Evolutionary conservation across 2,888 invertebrate species (phyloP).

Genomic region (Hyposoter dolosus): DNA sequence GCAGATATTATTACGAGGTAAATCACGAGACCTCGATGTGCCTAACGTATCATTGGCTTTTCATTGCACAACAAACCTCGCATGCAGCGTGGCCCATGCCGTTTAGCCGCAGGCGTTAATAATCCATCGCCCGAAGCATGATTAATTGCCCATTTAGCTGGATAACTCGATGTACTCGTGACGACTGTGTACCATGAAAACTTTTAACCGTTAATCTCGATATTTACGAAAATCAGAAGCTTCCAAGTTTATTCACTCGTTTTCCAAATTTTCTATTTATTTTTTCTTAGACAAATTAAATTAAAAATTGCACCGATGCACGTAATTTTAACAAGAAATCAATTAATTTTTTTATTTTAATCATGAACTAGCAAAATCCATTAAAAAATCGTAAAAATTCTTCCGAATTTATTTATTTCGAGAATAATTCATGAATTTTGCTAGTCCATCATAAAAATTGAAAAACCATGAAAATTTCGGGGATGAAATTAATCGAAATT

Average conservation of each 20-base stretch:
- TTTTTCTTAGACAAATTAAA: not conserved
- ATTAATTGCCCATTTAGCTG: conserved; percentile 57
- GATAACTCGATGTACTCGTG: conserved; percentile 57
- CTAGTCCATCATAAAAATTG: no score
- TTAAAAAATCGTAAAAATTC: no score
- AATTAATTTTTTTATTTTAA: no score
- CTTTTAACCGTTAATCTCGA: not conserved
- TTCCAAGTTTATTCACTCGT: not conserved
- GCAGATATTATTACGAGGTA: not conserved
- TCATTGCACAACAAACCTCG: conserved; percentile 13
- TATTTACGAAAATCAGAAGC: not conserved
- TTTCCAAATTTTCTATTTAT: not conserved
- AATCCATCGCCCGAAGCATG: conserved; percentile 44
- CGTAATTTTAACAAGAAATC: no score
- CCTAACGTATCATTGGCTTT: conserved; percentile 27
- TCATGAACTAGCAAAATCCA: no score
- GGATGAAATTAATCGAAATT: no score
- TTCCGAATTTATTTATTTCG: no score
- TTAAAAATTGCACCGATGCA: not conserved
- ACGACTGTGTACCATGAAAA: conserved; percentile 29
- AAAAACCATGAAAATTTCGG: no score
- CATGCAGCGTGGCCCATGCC: not conserved
- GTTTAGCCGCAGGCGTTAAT: conserved; percentile 23
- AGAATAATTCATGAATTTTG: no score
- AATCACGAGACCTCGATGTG: not conserved